These are phyloP conservation scores for Neofelis nebulosa DNA, from an alignment of 2,113 vertebrate species.

Conservation along the genomic window DNA sequence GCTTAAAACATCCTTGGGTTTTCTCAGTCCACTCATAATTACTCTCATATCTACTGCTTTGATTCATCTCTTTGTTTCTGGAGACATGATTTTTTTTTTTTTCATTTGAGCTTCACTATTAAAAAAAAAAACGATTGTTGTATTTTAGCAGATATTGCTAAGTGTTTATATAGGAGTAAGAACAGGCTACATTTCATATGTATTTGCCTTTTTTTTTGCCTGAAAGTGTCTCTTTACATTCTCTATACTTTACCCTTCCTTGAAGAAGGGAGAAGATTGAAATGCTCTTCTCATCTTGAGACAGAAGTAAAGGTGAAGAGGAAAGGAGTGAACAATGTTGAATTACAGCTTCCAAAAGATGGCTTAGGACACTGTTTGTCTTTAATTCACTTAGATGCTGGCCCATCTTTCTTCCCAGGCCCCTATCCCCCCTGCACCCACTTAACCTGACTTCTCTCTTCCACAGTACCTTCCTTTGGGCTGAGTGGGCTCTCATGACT, in stretches of 20 bases:
- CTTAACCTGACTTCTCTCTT: neutral
- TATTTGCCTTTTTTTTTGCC: neutral
- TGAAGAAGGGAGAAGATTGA: neutral
- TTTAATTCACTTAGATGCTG: neutral
- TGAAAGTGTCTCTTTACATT: neutral
- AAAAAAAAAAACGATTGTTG: neutral
- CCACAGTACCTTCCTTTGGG: neutral
- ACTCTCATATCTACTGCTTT: neutral
- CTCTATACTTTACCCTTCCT: neutral
- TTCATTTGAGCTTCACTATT: constrained; percentile 7
- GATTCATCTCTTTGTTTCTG: neutral
- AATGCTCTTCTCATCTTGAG: neutral
- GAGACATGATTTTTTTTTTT: neutral
- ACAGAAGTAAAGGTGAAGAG: neutral
- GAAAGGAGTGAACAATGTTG: neutral
- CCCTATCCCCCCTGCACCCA: neutral
- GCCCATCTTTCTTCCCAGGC: neutral
- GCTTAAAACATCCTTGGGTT: neutral
- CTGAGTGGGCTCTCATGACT: constrained; percentile 35
- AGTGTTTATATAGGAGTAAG: neutral
- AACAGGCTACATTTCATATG: neutral
- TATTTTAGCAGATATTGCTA: constrained; percentile 20
- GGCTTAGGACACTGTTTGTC: neutral
- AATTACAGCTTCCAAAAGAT: neutral
- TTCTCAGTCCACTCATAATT: neutral